phyloP scores from a whole-genome alignment of 2,888 invertebrate genomes.

The Choristoneura rosaceana region DNA sequence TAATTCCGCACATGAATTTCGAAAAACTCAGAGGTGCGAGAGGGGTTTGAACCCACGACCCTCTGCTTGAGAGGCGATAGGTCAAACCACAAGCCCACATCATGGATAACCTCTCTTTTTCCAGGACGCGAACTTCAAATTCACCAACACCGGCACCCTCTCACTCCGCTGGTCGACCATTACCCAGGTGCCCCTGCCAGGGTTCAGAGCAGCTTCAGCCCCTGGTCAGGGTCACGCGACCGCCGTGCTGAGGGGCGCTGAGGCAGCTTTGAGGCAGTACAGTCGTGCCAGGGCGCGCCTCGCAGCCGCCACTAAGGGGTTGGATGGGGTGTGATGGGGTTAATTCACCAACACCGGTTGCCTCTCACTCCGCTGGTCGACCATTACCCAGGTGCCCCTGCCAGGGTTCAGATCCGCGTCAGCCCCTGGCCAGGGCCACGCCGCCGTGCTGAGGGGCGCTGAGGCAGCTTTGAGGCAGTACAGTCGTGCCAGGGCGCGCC shows the following conservation, averaged over 20 bases:
- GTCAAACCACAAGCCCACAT: too few relatives aligned
- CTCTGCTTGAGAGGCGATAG: too few relatives aligned
- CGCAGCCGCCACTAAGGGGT: slow-evolving; percentile 62
- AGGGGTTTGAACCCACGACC: too few relatives aligned
- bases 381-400: slow-evolving; percentile 55
- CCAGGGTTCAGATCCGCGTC: slow-evolving; percentile 41
- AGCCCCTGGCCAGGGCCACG: slow-evolving; percentile 47
- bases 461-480: slow-evolving; percentile 69
- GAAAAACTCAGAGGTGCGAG: too few relatives aligned
- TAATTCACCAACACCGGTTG: slow-evolving; percentile 36
- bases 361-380: slow-evolving; percentile 57
- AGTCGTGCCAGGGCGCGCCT: slow-evolving; percentile 64
- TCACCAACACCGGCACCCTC: slow-evolving; percentile 37
- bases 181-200: slow-evolving; percentile 53
- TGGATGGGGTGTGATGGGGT: slow-evolving; percentile 33
- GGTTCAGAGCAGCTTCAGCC: slow-evolving; percentile 21
- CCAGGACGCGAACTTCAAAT: slow-evolving; percentile 42
- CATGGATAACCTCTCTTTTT: slow-evolving; percentile 6
- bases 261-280: slow-evolving; percentile 67
- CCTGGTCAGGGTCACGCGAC: slow-evolving; percentile 52
- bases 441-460: slow-evolving; percentile 62
- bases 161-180: slow-evolving; percentile 60
- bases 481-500: slow-evolving; percentile 61
- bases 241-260: slow-evolving; percentile 66
- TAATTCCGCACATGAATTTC: too few relatives aligned